These are phyloP conservation scores for Hylaea fasciaria DNA, from an alignment of 2,888 invertebrate genomes.

Conservation along the genomic window DNA sequence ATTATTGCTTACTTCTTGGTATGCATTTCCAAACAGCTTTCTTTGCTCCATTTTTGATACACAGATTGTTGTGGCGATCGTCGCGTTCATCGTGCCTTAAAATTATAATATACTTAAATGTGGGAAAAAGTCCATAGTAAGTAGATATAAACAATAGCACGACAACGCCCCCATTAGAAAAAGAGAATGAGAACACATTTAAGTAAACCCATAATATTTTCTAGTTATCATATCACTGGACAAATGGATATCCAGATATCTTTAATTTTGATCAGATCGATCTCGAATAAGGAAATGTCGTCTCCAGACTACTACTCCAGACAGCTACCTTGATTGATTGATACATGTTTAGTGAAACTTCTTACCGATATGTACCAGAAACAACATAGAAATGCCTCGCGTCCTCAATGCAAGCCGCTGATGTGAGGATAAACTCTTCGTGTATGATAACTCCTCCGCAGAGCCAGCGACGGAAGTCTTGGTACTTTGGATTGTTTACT, in stretches of 20 bases:
- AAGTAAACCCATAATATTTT: no score
- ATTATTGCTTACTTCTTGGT: constrained; percentile 59
- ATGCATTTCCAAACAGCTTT: constrained; percentile 71
- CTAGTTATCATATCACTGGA: no score
- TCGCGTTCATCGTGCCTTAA: constrained; percentile 55
- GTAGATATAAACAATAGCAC: no score
- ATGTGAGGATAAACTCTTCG: constrained; percentile 65
- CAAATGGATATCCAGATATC: no score
- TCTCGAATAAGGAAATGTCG: no score
- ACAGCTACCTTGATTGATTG: no score
- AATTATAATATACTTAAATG: neutral
- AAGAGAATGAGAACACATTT: no score
- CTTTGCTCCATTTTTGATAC: constrained; percentile 66
- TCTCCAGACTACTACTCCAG: no score
- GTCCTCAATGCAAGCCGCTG: constrained; percentile 67
- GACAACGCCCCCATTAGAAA: no score
- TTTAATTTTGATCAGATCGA: no score
- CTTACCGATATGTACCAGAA: constrained; percentile 60
- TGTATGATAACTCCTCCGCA: constrained; percentile 66
- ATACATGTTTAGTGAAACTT: no score
- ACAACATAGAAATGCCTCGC: constrained; percentile 62
- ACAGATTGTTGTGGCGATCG: constrained; percentile 54
- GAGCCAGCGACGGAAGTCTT: constrained; percentile 62
- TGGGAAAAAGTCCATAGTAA: no score
- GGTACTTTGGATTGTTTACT: constrained; percentile 57